These are phyloP conservation scores for Microplitis demolitor DNA, from an alignment of 1,140 invertebrate species.

Conservation along the genomic window DNA sequence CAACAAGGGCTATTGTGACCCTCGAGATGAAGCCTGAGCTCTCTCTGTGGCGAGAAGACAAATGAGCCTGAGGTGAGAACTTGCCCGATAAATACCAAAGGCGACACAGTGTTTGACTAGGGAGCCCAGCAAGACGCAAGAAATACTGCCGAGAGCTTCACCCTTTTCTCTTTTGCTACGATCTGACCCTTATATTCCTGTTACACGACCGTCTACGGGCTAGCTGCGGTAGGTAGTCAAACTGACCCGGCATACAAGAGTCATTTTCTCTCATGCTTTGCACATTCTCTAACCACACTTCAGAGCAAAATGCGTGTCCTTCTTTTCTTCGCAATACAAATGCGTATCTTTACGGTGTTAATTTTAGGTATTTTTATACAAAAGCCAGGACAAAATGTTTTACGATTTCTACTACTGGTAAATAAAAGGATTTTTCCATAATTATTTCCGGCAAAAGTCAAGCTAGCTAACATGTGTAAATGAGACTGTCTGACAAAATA, in stretches of 20 bases:
- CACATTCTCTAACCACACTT: background rate
- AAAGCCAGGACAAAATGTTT: background rate
- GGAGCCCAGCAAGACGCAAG: slow-evolving; percentile 53
- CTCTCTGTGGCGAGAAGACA: slow-evolving; percentile 53
- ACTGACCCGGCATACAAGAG: background rate
- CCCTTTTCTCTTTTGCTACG: slow-evolving; percentile 7
- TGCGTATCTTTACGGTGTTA: slow-evolving; percentile 10
- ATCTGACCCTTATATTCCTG: slow-evolving; percentile 12
- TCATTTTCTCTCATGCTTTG: background rate
- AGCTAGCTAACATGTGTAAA: background rate
- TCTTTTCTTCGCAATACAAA: background rate
- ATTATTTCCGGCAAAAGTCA: background rate
- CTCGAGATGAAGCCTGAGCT: slow-evolving; percentile 36
- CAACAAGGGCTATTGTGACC: slow-evolving; percentile 35
- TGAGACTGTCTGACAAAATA: background rate
- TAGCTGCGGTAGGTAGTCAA: background rate
- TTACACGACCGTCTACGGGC: slow-evolving; percentile 4
- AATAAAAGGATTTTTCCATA: background rate
- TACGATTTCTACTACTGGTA: background rate
- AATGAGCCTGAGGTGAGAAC: slow-evolving; percentile 64
- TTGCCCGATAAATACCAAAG: slow-evolving; percentile 63
- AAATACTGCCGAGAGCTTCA: slow-evolving; percentile 50
- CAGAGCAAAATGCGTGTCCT: background rate
- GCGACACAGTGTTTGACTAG: slow-evolving; percentile 63
- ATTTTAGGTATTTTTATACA: background rate